phyloP scores from a whole-genome alignment of 1,140 invertebrate genomes.

The Hormaphis cornu region DNA sequence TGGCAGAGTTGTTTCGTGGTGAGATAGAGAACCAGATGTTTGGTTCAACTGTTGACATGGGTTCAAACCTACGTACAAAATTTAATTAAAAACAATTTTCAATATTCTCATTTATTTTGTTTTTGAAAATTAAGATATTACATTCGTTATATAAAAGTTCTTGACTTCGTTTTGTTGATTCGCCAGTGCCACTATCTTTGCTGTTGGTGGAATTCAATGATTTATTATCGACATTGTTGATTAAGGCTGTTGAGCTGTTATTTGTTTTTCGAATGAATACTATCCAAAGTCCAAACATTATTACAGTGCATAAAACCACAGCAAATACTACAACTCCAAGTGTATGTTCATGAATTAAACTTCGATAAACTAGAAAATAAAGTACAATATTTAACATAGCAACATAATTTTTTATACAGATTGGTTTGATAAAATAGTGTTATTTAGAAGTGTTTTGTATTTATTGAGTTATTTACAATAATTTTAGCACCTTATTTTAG shows the following conservation, averaged over 20 bases:
- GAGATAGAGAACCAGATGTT: background rate
- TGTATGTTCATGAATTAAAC: conserved; percentile 31
- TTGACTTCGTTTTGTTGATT: conserved; percentile 50
- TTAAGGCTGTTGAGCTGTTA: conserved; percentile 41
- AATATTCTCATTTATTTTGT: background rate
- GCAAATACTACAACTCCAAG: conserved; percentile 77
- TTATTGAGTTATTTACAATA: no score
- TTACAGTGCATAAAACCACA: conserved; percentile 78
- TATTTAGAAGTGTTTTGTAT: no score
- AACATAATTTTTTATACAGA: no score
- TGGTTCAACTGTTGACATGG: background rate
- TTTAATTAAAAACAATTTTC: background rate
- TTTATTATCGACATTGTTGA: conserved; percentile 42
- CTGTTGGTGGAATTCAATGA: conserved; percentile 47
- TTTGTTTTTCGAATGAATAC: conserved; percentile 81
- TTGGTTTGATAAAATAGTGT: no score
- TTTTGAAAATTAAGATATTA: background rate
- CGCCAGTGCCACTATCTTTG: conserved; percentile 53
- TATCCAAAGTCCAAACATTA: conserved; percentile 83
- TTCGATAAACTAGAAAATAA: background rate
- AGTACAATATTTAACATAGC: background rate
- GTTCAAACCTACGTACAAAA: background rate
- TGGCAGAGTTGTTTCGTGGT: conserved; percentile 1
- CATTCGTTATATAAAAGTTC: conserved; percentile 44
- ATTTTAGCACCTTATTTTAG: background rate